Conservation (phyloP, 1,140 invertebrate species). For the Drosophila ohnishii region DNA sequence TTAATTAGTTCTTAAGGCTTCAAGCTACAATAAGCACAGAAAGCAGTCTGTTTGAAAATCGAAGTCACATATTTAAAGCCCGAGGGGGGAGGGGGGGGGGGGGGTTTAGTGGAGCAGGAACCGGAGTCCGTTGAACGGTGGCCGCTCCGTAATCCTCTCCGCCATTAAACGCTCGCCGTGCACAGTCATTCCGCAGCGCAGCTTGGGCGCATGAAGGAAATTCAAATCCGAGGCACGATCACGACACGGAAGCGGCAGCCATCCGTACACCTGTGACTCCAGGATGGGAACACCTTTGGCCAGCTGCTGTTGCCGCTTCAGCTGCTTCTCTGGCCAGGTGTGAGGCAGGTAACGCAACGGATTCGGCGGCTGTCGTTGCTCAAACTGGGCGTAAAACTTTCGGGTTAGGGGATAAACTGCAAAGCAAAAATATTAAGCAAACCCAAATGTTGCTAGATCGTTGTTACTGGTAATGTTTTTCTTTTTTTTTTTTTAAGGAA, state of each 20-base stretch:
- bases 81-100: not conserved
- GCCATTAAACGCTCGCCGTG: constrained; percentile 68
- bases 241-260: constrained; percentile 56
- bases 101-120: constrained; percentile 66
- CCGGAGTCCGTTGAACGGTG: constrained; percentile 68
- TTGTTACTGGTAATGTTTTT: too few relatives aligned
- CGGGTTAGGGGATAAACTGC: constrained; percentile 63
- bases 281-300: constrained; percentile 37
- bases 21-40: constrained; percentile 13
- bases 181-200: constrained; percentile 70
- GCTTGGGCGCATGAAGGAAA: constrained; percentile 70
- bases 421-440: constrained; percentile 1
- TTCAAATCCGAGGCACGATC: constrained; percentile 53
- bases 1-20: constrained; percentile 3
- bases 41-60: constrained; percentile 1
- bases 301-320: constrained; percentile 38
- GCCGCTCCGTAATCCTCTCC: constrained; percentile 70
- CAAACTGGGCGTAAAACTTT: constrained; percentile 70
- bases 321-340: constrained; percentile 35
- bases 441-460: not conserved
- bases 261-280: constrained; percentile 73
- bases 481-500: not conserved
- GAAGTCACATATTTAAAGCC: not conserved
- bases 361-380: constrained; percentile 40
- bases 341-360: constrained; percentile 27